phyloP scores from a whole-genome alignment of 2,113 vertebrate species.

The Anarhynchus alexandrinus region DNA sequence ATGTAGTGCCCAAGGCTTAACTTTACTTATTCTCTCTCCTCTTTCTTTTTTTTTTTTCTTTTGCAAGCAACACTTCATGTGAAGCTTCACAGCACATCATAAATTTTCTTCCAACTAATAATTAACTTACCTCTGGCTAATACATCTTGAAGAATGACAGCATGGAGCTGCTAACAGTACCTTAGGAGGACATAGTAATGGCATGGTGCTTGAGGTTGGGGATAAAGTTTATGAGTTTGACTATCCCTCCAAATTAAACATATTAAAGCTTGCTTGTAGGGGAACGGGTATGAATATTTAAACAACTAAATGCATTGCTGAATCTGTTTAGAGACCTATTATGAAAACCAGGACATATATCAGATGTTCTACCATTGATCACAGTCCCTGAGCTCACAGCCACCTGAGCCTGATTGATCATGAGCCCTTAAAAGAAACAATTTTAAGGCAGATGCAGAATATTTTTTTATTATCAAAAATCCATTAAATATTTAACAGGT shows the following conservation, averaged over 20 bases:
- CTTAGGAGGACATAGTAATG: conserved; percentile 1
- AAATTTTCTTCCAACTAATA: conserved; percentile 45
- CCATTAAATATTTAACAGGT: conserved; percentile 22
- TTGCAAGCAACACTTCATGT: background rate
- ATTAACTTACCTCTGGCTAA: conserved; percentile 51
- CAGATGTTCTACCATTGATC: background rate
- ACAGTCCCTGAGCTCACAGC: background rate
- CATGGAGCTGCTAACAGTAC: background rate
- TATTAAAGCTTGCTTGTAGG: conserved; percentile 31
- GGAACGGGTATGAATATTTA: conserved; percentile 53
- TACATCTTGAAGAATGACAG: conserved; percentile 16
- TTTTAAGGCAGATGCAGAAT: background rate
- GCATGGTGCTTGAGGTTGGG: background rate
- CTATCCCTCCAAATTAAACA: background rate
- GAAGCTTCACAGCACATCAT: background rate
- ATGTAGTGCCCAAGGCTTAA: conserved; percentile 30
- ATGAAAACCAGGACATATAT: background rate
- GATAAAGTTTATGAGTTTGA: conserved; percentile 7
- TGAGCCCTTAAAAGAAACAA: background rate
- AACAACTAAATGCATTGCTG: background rate
- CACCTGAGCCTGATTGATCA: background rate
- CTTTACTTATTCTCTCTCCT: background rate
- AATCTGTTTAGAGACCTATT: background rate
- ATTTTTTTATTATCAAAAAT: background rate
- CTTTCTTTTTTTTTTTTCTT: conserved; percentile 29